Conservation (phyloP, 1,140 invertebrate genomes). For the Heliconius eleuchia region DNA sequence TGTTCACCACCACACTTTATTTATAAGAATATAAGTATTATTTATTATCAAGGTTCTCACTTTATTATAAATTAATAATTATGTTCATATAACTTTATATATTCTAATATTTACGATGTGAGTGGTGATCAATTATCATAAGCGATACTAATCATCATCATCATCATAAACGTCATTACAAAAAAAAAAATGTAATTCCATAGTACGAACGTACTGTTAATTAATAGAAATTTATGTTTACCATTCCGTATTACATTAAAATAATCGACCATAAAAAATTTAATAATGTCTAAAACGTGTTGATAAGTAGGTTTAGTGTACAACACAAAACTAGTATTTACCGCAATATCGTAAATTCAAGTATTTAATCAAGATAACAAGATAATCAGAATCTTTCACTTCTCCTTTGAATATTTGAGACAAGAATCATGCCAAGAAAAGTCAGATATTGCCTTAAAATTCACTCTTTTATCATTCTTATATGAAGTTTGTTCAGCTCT, state of each 20-base stretch:
- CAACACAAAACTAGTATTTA: neutral
- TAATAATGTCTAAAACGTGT: neutral
- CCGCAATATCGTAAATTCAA: neutral
- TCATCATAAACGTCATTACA: no score
- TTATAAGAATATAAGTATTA: no score
- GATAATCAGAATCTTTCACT: neutral
- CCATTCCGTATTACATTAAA: neutral
- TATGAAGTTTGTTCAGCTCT: constrained; percentile 22
- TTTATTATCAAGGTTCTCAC: no score
- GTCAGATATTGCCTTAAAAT: neutral
- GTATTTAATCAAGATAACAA: neutral
- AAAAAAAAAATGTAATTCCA: no score
- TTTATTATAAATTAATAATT: no score
- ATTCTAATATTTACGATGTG: no score
- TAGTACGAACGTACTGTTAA: neutral
- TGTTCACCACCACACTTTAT: no score
- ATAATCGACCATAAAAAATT: neutral
- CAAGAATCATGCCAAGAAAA: neutral
- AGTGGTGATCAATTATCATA: no score
- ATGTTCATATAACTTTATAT: no score
- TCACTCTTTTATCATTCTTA: neutral
- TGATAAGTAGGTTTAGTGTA: neutral
- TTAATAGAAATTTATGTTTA: neutral
- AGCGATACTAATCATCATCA: no score
- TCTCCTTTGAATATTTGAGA: neutral